Percentiles rank a stretch among this genome's conserved stretches.
These are phyloP conservation scores for Lagria hirta DNA, from an alignment of 2,888 invertebrate genomes.

Conservation along the genomic window DNA sequence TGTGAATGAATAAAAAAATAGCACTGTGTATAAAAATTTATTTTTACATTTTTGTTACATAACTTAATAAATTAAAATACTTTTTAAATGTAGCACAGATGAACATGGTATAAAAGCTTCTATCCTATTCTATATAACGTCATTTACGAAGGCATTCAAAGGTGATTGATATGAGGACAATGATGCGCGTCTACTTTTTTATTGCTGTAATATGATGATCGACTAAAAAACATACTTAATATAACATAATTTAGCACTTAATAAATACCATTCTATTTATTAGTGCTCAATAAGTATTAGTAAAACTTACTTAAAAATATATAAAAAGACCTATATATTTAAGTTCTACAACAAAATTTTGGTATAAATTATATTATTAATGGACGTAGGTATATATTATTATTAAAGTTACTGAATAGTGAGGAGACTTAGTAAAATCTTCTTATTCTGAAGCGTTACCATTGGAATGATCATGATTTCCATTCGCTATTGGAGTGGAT, in stretches of 20 bases:
- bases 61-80: conserved; percentile 35
- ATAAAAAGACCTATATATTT: conserved; percentile 43
- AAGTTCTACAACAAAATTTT: conserved; percentile 32
- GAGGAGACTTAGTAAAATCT: conserved; percentile 18
- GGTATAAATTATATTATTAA: conserved; percentile 12
- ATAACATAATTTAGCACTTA: conserved; percentile 19
- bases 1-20: conserved; percentile 3
- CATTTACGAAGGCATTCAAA: conserved; percentile 20
- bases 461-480: conserved; percentile 37
- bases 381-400: background rate
- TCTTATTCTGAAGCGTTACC: conserved; percentile 29
- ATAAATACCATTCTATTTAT: conserved; percentile 38
- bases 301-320: conserved; percentile 40
- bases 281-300: conserved; percentile 33
- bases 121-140: conserved; percentile 24
- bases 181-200: conserved; percentile 8
- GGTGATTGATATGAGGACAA: conserved; percentile 18
- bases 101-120: conserved; percentile 34
- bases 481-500: conserved; percentile 38
- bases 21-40: conserved; percentile 23
- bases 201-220: conserved; percentile 13
- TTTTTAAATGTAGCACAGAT: conserved; percentile 29
- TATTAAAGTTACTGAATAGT: conserved; percentile 5
- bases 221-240: no score
- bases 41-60: conserved; percentile 27